A percentile compares a stretch with the other conserved stretches of the same genome.
Conservation (phyloP, 2,797 vertebrate species). For the Avahi laniger region DNA sequence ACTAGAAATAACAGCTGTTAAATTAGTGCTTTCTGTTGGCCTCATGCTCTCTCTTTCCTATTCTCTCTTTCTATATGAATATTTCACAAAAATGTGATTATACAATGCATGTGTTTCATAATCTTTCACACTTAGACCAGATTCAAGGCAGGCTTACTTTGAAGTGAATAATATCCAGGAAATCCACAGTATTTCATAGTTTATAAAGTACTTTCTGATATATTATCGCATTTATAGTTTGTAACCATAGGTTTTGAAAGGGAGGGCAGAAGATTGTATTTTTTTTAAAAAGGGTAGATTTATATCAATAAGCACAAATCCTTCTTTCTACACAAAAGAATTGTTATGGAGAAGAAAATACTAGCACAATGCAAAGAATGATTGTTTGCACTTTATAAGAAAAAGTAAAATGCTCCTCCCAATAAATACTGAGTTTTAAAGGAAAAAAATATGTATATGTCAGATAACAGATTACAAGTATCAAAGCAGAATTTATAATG, state of each 20-base stretch:
- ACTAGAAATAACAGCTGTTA: not conserved
- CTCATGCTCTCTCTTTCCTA: not conserved
- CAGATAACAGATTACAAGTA: not conserved
- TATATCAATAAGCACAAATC: not conserved
- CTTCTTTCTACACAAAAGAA: not conserved
- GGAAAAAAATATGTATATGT: not conserved
- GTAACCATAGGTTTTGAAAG: not conserved
- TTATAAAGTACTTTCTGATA: not conserved
- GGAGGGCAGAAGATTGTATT: not conserved
- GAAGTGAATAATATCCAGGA: not conserved
- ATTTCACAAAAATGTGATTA: conserved; percentile 30
- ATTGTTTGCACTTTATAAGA: not conserved
- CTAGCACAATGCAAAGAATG: not conserved
- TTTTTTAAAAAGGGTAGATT: not conserved
- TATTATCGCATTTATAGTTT: not conserved
- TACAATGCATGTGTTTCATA: not conserved
- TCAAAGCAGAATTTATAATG: not conserved
- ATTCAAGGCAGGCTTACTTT: not conserved
- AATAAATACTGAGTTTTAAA: conserved; percentile 8
- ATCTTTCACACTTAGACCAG: not conserved
- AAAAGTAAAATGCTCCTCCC: not conserved
- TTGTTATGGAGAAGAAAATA: not conserved
- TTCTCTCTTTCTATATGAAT: not conserved
- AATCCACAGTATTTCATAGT: not conserved
- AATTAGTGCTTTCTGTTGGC: not conserved